Evolutionary conservation across 2,797 vertebrate genomes (phyloP).

Genomic region (Darevskia mixta): DNA sequence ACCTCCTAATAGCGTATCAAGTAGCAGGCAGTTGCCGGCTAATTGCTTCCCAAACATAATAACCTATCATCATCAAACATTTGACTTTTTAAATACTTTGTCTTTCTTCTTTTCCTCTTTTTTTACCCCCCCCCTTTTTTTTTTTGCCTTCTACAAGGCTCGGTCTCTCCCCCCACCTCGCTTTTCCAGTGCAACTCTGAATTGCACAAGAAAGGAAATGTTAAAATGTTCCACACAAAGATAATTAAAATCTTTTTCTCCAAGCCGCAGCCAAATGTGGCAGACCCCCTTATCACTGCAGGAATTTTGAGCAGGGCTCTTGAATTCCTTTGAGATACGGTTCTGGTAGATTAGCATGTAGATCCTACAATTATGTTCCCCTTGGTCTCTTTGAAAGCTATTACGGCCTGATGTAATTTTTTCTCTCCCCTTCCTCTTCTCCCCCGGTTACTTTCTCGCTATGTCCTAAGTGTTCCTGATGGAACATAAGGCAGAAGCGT

Average conservation of each 20-base stretch:
- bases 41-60: slow-evolving; percentile 73
- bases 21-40: slow-evolving; percentile 65
- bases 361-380: slow-evolving; percentile 95
- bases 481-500: slow-evolving; percentile 78
- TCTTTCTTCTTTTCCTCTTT: slow-evolving; percentile 23
- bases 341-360: slow-evolving; percentile 94
- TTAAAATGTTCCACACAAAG: slow-evolving; percentile 78
- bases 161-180: slow-evolving; percentile 47
- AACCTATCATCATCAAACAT: slow-evolving; percentile 71
- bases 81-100: slow-evolving; percentile 70
- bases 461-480: slow-evolving; percentile 81
- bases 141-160: slow-evolving; percentile 57
- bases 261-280: slow-evolving; percentile 84
- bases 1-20: slow-evolving; percentile 66
- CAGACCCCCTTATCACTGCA: slow-evolving; percentile 90
- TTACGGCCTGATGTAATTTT: slow-evolving; percentile 90
- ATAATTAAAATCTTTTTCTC: slow-evolving; percentile 89
- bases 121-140: too few relatives aligned
- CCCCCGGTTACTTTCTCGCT: slow-evolving; percentile 77
- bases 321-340: slow-evolving; percentile 89
- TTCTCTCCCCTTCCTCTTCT: not conserved
- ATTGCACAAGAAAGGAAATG: slow-evolving; percentile 75
- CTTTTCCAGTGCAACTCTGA: slow-evolving; percentile 57
- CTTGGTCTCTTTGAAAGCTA: slow-evolving; percentile 90
- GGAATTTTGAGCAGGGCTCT: slow-evolving; percentile 94